These are phyloP conservation scores for Pseudachorutes palmiensis DNA, from an alignment of 1,140 invertebrate genomes.

Conservation along the genomic window DNA sequence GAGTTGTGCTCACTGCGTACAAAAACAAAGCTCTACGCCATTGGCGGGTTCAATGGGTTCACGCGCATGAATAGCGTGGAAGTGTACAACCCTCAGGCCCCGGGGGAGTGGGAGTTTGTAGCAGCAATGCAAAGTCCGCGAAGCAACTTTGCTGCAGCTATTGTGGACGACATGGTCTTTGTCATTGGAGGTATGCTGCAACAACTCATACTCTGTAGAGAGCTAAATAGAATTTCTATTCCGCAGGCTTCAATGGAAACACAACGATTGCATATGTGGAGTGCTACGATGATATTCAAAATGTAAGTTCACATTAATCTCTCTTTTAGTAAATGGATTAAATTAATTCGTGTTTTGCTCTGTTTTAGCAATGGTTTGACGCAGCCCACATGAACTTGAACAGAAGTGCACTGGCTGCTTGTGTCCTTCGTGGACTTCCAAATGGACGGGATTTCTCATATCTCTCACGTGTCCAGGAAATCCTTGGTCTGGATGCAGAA, in stretches of 20 bases:
- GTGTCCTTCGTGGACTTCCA: constrained; percentile 51
- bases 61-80: constrained; percentile 56
- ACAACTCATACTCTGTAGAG: too few relatives aligned
- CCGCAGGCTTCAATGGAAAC: constrained; percentile 34
- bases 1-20: constrained; percentile 64
- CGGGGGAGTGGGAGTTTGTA: constrained; percentile 56
- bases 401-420: constrained; percentile 56
- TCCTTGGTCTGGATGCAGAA: constrained; percentile 19
- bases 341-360: too few relatives aligned
- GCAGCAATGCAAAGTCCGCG: constrained; percentile 72
- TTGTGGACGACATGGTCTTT: constrained; percentile 70
- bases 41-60: constrained; percentile 66
- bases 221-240: not conserved
- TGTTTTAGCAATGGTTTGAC: constrained; percentile 62
- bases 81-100: constrained; percentile 58
- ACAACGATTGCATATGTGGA: constrained; percentile 62
- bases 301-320: too few relatives aligned
- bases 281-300: constrained; percentile 57
- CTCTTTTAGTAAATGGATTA: too few relatives aligned
- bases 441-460: constrained; percentile 50
- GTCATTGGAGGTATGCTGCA: constrained; percentile 57
- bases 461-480: constrained; percentile 34
- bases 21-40: constrained; percentile 59
- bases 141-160: constrained; percentile 73
- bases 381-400: constrained; percentile 61